phyloP scores from a whole-genome alignment of 2,113 vertebrate species.

The Actinemys pallida region DNA sequence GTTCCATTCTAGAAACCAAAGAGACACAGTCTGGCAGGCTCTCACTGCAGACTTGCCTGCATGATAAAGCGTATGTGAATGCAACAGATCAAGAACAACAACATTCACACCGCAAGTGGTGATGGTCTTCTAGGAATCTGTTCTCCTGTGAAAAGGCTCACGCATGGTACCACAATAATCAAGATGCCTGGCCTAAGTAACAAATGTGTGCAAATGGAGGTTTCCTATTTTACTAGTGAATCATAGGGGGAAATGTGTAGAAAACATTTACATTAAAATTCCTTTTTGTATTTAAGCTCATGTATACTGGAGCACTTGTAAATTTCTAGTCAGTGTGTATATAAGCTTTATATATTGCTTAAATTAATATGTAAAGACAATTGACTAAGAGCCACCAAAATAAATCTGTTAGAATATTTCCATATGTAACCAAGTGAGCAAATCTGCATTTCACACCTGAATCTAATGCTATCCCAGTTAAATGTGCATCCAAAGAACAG shows the following conservation, averaged over 20 bases:
- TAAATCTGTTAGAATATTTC: neutral
- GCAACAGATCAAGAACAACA: neutral
- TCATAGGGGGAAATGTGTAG: neutral
- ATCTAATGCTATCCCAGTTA: neutral
- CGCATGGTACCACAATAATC: neutral
- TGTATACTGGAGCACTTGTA: conserved; percentile 4
- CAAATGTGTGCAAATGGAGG: neutral
- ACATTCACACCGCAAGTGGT: neutral
- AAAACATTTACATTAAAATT: conserved; percentile 13
- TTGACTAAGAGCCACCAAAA: neutral
- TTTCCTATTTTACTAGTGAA: conserved; percentile 28
- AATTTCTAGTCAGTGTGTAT: neutral
- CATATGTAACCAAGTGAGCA: neutral
- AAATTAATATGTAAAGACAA: conserved; percentile 8
- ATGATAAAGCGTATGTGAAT: neutral
- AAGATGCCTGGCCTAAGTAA: neutral
- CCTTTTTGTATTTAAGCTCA: neutral
- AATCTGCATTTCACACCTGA: neutral
- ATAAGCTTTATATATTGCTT: neutral
- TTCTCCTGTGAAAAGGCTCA: neutral
- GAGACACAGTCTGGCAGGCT: neutral
- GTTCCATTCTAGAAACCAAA: neutral
- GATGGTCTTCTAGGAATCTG: neutral
- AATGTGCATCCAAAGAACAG: neutral
- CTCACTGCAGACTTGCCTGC: neutral